These are phyloP conservation scores for Sinotaia quadrata DNA, from an alignment of 2,888 invertebrate species.

Conservation along the genomic window DNA sequence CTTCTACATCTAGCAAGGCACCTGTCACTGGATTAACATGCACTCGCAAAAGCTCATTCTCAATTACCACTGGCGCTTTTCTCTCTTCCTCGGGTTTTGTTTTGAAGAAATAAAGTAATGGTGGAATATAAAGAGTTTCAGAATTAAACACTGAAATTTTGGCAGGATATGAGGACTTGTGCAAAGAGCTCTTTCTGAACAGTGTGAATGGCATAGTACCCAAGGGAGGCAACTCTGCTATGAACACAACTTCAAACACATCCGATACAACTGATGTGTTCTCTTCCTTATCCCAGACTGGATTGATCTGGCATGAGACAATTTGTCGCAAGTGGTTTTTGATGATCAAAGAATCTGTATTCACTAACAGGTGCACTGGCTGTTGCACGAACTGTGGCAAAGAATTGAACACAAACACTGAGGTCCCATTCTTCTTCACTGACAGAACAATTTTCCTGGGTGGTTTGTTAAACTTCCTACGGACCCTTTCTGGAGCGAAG, in stretches of 20 bases:
- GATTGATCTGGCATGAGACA: slow-evolving; percentile 87
- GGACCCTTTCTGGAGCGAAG: slow-evolving; percentile 47
- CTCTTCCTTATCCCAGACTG: slow-evolving; percentile 79
- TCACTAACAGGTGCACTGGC: slow-evolving; percentile 82
- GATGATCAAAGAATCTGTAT: slow-evolving; percentile 80
- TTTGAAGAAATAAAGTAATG: slow-evolving; percentile 40
- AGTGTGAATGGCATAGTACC: slow-evolving; percentile 78
- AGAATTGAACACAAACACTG: slow-evolving; percentile 85
- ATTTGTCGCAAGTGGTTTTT: slow-evolving; percentile 54
- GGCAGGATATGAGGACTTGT: slow-evolving; percentile 42
- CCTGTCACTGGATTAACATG: slow-evolving; percentile 55
- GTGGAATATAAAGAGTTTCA: slow-evolving; percentile 41
- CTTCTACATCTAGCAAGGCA: slow-evolving; percentile 81
- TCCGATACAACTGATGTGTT: slow-evolving; percentile 46
- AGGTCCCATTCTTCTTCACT: slow-evolving; percentile 46
- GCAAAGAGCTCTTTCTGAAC: slow-evolving; percentile 26
- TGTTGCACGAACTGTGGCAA: slow-evolving; percentile 85
- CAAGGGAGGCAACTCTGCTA: slow-evolving; percentile 85
- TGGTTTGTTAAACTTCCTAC: slow-evolving; percentile 37
- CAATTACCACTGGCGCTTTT: slow-evolving; percentile 41
- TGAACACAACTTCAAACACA: slow-evolving; percentile 78
- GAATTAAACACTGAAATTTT: slow-evolving; percentile 48
- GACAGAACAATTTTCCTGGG: slow-evolving; percentile 46
- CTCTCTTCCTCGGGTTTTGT: slow-evolving; percentile 34
- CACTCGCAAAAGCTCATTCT: slow-evolving; percentile 54